These are phyloP conservation scores for Bembecia ichneumoniformis DNA, from an alignment of 2,888 invertebrate species.

Conservation along the genomic window DNA sequence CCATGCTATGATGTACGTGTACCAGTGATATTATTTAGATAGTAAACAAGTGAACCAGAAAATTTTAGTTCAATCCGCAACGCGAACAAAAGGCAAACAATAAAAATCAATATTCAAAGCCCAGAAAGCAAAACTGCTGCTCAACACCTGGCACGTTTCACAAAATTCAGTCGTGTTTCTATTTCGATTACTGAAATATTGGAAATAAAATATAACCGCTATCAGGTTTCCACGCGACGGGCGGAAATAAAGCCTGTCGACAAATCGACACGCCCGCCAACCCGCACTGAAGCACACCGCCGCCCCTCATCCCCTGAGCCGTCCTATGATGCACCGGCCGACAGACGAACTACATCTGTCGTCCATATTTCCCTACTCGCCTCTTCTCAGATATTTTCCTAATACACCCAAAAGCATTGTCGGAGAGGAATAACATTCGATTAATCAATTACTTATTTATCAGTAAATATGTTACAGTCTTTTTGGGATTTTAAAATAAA, in stretches of 20 bases:
- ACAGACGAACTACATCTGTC: background rate
- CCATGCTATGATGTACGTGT: too few species aligned
- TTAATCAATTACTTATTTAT: too few species aligned
- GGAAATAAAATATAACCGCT: conserved; percentile 56
- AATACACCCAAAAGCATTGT: conserved; percentile 4
- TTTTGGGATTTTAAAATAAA: too few species aligned
- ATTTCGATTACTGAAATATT: conserved; percentile 54
- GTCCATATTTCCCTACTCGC: background rate
- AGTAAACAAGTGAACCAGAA: too few species aligned
- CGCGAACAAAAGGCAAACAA: conserved; percentile 1
- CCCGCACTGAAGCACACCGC: conserved; percentile 12
- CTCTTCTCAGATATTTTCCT: background rate
- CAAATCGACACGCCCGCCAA: conserved; percentile 26
- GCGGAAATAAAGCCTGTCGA: conserved; percentile 64
- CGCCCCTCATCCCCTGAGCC: conserved; percentile 8
- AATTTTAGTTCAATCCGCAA: too few species aligned
- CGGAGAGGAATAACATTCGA: too few species aligned
- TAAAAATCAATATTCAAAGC: too few species aligned
- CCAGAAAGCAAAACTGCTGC: background rate
- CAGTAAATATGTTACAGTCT: too few species aligned
- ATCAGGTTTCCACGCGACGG: conserved; percentile 61
- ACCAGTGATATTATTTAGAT: too few species aligned
- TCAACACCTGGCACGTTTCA: conserved; percentile 22
- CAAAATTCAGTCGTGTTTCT: conserved; percentile 36
- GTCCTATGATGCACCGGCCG: conserved; percentile 4